Conservation (phyloP, 23 tunicate species). For the Trididemnum clinides region DNA sequence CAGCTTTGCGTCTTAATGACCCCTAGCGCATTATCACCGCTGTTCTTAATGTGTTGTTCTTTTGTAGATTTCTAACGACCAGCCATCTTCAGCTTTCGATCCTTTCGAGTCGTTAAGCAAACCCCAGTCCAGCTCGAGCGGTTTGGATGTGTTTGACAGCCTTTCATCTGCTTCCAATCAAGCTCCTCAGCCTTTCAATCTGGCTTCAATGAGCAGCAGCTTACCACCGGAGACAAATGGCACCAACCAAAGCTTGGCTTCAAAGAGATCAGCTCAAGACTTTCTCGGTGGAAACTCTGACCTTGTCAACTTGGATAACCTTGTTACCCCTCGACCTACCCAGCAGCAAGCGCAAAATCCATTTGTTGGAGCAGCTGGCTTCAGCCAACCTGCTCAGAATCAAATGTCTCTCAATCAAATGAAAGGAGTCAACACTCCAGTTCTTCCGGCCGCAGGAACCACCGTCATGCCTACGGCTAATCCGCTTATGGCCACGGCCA, state of each 20-base stretch:
- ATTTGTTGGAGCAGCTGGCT: slow-evolving; percentile 41
- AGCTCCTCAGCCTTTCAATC: slow-evolving; percentile 43
- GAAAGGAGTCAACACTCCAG: slow-evolving; percentile 37
- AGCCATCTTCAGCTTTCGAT: slow-evolving; percentile 42
- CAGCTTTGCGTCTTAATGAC: no score
- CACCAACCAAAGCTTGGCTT: not conserved
- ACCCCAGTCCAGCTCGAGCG: not conserved
- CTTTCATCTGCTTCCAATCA: slow-evolving; percentile 7
- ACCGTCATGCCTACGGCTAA: slow-evolving; percentile 36
- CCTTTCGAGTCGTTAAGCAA: slow-evolving; percentile 31
- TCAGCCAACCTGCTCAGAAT: slow-evolving; percentile 48
- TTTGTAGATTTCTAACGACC: no score
- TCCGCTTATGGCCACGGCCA: slow-evolving; percentile 6
- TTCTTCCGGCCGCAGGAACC: slow-evolving; percentile 52
- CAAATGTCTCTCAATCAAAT: slow-evolving; percentile 59
- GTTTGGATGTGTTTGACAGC: slow-evolving; percentile 57
- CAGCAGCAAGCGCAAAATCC: slow-evolving; percentile 79
- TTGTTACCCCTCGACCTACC: slow-evolving; percentile 72
- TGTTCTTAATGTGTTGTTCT: no score
- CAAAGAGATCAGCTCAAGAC: slow-evolving; percentile 75
- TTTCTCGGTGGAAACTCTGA: slow-evolving; percentile 89
- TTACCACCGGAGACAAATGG: not conserved
- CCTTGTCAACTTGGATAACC: slow-evolving; percentile 90
- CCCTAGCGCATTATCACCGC: no score
- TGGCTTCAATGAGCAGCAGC: slow-evolving; percentile 37